A percentile compares a stretch with the other conserved stretches of the same genome.
Conservation (phyloP, 2,888 invertebrate genomes). For the Phortica magna region DNA sequence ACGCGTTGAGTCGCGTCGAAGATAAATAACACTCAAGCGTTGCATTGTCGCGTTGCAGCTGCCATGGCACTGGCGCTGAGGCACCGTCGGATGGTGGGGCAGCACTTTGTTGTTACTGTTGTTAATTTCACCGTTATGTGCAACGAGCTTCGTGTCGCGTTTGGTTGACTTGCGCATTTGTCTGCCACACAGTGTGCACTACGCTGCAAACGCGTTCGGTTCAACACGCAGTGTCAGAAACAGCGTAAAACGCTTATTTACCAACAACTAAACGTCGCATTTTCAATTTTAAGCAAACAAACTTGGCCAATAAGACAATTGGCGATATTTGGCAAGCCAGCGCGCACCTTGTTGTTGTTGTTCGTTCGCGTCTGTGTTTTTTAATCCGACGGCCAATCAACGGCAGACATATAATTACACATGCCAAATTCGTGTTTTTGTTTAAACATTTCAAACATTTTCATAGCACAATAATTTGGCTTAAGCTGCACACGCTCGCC, state of each 20-base stretch:
- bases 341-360: too few relatives aligned
- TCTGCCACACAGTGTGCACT: constrained; percentile 3
- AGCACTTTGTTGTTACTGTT: constrained; percentile 3
- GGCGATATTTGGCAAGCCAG: background rate
- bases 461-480: background rate
- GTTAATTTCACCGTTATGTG: constrained; percentile 24
- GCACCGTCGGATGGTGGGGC: background rate
- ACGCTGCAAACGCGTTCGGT: constrained; percentile 22
- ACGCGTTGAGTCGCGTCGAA: background rate
- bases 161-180: background rate
- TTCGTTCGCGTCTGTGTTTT: background rate
- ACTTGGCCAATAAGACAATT: too few relatives aligned
- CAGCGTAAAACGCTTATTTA: background rate
- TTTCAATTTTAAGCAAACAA: too few relatives aligned
- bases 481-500: background rate
- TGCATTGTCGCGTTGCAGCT: constrained; percentile 7
- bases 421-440: background rate
- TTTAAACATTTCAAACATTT: constrained; percentile 2
- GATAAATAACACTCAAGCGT: background rate
- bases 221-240: background rate
- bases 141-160: constrained; percentile 10
- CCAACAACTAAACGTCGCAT: too few relatives aligned
- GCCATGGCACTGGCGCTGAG: background rate
- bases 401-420: background rate
- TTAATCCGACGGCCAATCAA: background rate